phyloP scores from a whole-genome alignment of 2,888 invertebrate genomes.

The Copidosoma aretas region DNA sequence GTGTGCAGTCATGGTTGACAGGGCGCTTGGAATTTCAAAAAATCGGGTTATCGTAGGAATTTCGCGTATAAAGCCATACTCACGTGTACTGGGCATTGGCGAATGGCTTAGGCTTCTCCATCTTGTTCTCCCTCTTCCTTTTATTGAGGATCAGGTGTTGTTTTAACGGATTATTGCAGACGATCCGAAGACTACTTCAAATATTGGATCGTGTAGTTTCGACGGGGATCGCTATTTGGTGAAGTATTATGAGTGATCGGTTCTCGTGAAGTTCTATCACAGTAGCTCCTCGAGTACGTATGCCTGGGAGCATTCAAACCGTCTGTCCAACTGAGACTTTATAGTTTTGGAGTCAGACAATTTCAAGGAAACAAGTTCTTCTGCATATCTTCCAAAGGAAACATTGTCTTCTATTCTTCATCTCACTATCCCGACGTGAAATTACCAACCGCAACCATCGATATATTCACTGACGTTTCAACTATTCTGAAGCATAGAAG shows the following conservation, averaged over 20 bases:
- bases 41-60: neutral
- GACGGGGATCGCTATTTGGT: too few species aligned
- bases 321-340: too few species aligned
- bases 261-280: too few species aligned
- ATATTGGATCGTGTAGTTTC: too few species aligned
- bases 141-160: conserved; percentile 13
- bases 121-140: neutral
- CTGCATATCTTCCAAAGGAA: too few species aligned
- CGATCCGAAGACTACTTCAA: neutral
- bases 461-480: neutral
- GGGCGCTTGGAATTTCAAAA: conserved; percentile 24
- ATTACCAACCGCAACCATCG: neutral
- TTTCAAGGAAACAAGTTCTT: too few species aligned
- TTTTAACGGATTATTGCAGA: conserved; percentile 14
- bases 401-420: too few species aligned
- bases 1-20: neutral
- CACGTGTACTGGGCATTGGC: neutral
- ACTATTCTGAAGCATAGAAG: neutral
- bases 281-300: too few species aligned
- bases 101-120: neutral
- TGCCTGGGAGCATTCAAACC: too few species aligned
- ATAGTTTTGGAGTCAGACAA: too few species aligned
- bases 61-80: conserved; percentile 3
- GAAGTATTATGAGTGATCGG: too few species aligned
- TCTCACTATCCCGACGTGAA: too few species aligned